phyloP scores from a whole-genome alignment of 2,888 invertebrate genomes.

The Caenorhabditis sp. region DNA sequence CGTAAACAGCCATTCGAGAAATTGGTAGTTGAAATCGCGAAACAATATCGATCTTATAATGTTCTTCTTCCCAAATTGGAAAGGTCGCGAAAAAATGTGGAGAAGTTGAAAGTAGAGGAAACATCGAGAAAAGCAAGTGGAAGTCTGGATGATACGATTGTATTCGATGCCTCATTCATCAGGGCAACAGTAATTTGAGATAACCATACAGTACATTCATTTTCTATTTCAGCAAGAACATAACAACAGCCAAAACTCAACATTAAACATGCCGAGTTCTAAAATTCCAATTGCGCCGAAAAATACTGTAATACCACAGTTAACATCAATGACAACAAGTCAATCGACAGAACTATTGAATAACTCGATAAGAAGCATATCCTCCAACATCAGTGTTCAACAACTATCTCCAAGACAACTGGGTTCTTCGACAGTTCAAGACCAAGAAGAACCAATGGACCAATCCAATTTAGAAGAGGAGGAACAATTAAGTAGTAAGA shows the following conservation, averaged over 20 bases:
- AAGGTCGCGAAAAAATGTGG: constrained; percentile 18
- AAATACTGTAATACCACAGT: too few relatives aligned
- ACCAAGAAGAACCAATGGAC: neutral
- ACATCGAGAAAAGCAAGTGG: constrained; percentile 16
- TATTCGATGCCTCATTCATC: constrained; percentile 24
- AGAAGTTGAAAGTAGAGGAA: constrained; percentile 22
- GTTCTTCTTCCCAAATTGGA: constrained; percentile 18
- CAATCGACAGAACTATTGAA: neutral
- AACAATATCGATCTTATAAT: constrained; percentile 17
- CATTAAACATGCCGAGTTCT: too few relatives aligned
- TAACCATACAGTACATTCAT: neutral
- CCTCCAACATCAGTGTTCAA: neutral
- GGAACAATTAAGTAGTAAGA: neutral
- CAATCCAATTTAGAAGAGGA: neutral
- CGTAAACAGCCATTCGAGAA: constrained; percentile 21
- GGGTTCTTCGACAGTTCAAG: neutral
- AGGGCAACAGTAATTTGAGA: constrained; percentile 19
- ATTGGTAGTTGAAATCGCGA: constrained; percentile 23
- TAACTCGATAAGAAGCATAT: neutral
- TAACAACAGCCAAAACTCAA: too few relatives aligned
- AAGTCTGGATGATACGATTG: constrained; percentile 27
- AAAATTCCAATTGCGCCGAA: too few relatives aligned
- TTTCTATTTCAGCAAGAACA: neutral
- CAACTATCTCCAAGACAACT: neutral
- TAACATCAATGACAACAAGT: neutral